A percentile compares a stretch with the other conserved stretches of the same genome.
Conservation (phyloP, 2,888 invertebrate genomes). For the Tryphoninae sp. region DNA sequence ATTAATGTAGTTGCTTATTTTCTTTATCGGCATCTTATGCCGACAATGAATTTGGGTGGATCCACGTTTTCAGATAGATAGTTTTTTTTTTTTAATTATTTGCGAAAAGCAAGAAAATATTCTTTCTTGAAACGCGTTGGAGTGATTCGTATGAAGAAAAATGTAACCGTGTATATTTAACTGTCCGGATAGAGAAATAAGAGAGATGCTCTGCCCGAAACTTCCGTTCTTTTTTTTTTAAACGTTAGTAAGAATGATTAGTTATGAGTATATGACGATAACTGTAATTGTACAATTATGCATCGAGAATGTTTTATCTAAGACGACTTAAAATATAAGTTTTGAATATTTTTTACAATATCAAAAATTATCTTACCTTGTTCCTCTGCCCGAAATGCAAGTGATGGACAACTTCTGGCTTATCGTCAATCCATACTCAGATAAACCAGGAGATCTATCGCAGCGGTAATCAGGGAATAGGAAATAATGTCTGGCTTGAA, state of each 20-base stretch:
- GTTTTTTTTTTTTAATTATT: too few species aligned
- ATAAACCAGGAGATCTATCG: slow-evolving; percentile 73
- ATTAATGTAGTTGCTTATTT: neutral
- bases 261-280: slow-evolving; percentile 71
- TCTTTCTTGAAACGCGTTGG: slow-evolving; percentile 71
- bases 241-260: slow-evolving; percentile 73
- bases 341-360: slow-evolving; percentile 80
- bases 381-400: slow-evolving; percentile 38
- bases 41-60: too few species aligned
- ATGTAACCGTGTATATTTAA: slow-evolving; percentile 50
- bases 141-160: slow-evolving; percentile 63
- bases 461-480: slow-evolving; percentile 72
- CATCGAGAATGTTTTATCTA: slow-evolving; percentile 76
- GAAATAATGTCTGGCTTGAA: slow-evolving; percentile 65
- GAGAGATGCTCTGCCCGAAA: slow-evolving; percentile 35
- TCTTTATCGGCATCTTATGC: too few species aligned
- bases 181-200: neutral
- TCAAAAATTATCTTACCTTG: slow-evolving; percentile 58
- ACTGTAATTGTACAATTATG: slow-evolving; percentile 78
- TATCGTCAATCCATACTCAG: slow-evolving; percentile 67
- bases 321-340: slow-evolving; percentile 80
- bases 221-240: slow-evolving; percentile 69
- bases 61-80: too few species aligned
- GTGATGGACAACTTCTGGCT: neutral
- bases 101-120: slow-evolving; percentile 9